These are phyloP conservation scores for Tragulus kanchil DNA, from an alignment of 2,113 vertebrate species.

Conservation along the genomic window DNA sequence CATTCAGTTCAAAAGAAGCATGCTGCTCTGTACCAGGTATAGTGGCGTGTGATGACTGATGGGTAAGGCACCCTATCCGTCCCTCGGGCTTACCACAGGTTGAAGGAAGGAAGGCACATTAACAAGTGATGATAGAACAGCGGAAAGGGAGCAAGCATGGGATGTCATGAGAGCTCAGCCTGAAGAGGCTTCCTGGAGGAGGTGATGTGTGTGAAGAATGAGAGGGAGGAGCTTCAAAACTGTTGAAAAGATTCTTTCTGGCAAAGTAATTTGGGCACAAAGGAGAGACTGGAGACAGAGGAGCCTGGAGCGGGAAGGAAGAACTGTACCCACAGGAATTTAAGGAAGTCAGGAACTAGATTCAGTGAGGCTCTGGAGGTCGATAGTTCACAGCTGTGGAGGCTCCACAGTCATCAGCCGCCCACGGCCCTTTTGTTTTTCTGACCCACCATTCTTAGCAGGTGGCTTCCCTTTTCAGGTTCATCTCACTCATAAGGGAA, in stretches of 20 bases:
- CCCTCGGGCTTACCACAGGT: background rate
- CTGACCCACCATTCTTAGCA: background rate
- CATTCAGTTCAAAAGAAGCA: background rate
- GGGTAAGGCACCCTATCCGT: background rate
- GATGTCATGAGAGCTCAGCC: no score
- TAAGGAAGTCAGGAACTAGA: background rate
- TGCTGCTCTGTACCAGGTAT: background rate
- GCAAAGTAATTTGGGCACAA: background rate
- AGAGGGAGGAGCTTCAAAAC: background rate
- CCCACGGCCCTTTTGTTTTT: background rate
- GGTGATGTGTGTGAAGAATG: background rate
- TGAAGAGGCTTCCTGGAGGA: background rate
- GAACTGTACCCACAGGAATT: rapidly evolving
- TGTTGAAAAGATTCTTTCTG: background rate
- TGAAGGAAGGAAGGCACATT: background rate
- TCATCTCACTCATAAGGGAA: background rate
- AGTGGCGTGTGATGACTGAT: background rate
- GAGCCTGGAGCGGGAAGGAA: background rate
- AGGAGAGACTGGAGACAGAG: background rate
- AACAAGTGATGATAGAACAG: background rate
- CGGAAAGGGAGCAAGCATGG: background rate
- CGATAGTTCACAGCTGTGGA: rapidly evolving
- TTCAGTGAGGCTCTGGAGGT: no score
- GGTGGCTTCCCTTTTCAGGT: background rate
- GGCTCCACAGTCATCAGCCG: background rate